Percentiles rank a stretch among this genome's conserved stretches.
These are phyloP conservation scores for Ptiloglossa arizonensis DNA, from an alignment of 1,140 invertebrate genomes.

Conservation along the genomic window DNA sequence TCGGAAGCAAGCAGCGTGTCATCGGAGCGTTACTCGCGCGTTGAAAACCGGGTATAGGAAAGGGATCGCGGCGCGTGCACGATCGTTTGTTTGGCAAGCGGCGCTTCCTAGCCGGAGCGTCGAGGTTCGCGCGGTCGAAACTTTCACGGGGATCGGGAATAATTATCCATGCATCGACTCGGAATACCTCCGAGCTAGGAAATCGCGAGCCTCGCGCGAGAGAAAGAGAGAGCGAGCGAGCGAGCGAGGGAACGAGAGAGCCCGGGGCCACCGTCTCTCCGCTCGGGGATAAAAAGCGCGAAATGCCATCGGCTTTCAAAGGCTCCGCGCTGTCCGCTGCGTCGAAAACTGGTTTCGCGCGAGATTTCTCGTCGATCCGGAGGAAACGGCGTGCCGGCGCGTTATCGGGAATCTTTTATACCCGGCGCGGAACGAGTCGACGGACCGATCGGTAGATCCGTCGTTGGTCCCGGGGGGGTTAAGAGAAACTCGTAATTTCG, in stretches of 20 bases:
- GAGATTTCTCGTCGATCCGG: constrained; percentile 35
- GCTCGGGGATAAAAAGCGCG: constrained; percentile 37
- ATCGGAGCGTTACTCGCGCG: constrained; percentile 18
- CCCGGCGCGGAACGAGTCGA: neutral
- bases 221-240: neutral
- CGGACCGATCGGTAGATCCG: neutral
- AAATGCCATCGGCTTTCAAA: constrained; percentile 55
- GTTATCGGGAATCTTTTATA: constrained; percentile 26
- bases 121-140: constrained; percentile 37
- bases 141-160: constrained; percentile 68
- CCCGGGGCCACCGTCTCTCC: neutral
- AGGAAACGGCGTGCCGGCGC: constrained; percentile 21
- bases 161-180: constrained; percentile 56
- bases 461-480: neutral
- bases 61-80: constrained; percentile 6
- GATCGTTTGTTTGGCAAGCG: constrained; percentile 46
- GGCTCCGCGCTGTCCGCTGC: constrained; percentile 9
- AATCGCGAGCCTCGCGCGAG: constrained; percentile 24
- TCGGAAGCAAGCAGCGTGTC: neutral
- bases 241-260: neutral
- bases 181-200: constrained; percentile 35
- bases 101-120: constrained; percentile 48
- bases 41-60: neutral
- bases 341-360: constrained; percentile 49
- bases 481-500: too few species aligned